phyloP scores from a whole-genome alignment of 2,888 invertebrate genomes.

The Cryptus armator region DNA sequence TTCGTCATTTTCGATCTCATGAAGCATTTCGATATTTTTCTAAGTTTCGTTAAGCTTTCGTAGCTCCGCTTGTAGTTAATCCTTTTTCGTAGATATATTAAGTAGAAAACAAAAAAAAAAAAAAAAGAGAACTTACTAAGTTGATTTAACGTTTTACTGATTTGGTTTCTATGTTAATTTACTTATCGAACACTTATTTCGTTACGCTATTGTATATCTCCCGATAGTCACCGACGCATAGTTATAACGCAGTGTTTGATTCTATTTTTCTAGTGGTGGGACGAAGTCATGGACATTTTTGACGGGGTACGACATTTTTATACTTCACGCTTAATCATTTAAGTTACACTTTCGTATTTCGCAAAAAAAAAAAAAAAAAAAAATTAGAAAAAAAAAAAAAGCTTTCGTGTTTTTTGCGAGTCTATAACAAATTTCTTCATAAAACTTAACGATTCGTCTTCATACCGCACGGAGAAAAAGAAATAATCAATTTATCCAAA shows the following conservation, averaged over 20 bases:
- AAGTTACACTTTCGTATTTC: constrained; percentile 31
- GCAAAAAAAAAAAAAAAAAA: constrained; percentile 12
- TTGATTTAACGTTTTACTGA: constrained; percentile 38
- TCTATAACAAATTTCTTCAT: neutral
- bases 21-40: constrained; percentile 38
- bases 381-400: neutral
- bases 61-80: constrained; percentile 79
- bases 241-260: constrained; percentile 85
- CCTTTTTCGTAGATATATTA: constrained; percentile 66
- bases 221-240: constrained; percentile 75
- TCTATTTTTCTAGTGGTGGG: constrained; percentile 96
- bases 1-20: constrained; percentile 23
- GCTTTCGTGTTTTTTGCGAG: constrained; percentile 25
- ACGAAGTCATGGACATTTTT: constrained; percentile 98
- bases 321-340: constrained; percentile 64
- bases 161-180: constrained; percentile 20
- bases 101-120: constrained; percentile 29
- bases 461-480: neutral
- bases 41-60: constrained; percentile 69
- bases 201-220: constrained; percentile 43
- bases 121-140: constrained; percentile 31
- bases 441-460: constrained; percentile 19
- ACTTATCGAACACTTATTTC: constrained; percentile 18
- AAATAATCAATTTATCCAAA: neutral
- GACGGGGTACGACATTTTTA: constrained; percentile 94